These are phyloP conservation scores for Mus spretus DNA, from an alignment of 2,797 vertebrate species.

Conservation along the genomic window DNA sequence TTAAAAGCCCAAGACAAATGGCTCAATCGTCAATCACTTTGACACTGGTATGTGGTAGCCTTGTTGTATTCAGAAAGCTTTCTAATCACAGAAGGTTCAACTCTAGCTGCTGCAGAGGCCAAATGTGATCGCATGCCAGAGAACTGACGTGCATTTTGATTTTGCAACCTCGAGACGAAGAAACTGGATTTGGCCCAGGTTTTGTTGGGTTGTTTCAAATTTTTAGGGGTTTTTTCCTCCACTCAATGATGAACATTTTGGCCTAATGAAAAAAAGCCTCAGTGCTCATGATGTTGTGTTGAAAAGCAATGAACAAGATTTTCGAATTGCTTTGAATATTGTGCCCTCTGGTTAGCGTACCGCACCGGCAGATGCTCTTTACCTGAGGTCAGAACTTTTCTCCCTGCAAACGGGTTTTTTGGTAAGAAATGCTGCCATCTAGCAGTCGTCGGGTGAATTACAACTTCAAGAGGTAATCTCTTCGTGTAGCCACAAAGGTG, in stretches of 20 bases:
- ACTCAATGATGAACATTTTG: conserved; percentile 65
- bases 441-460: conserved; percentile 10
- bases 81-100: background rate
- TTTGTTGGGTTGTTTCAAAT: conserved; percentile 77
- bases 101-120: background rate
- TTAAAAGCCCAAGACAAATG: background rate
- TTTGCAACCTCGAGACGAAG: conserved; percentile 64
- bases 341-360: background rate
- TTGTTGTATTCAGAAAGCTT: conserved; percentile 35
- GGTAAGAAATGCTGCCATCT: conserved; percentile 76
- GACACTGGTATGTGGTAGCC: background rate
- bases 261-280: conserved; percentile 53
- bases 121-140: background rate
- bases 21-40: background rate
- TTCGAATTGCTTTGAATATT: conserved; percentile 18
- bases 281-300: conserved; percentile 18
- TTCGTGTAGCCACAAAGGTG: background rate
- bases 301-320: conserved; percentile 36
- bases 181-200: conserved; percentile 68
- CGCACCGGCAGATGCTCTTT: no score
- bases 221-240: conserved; percentile 81
- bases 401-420: background rate
- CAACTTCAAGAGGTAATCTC: background rate
- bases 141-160: conserved; percentile 34
- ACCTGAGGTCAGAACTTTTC: background rate